phyloP scores from a whole-genome alignment of 2,113 vertebrate genomes.

The Setophaga petechia region DNA sequence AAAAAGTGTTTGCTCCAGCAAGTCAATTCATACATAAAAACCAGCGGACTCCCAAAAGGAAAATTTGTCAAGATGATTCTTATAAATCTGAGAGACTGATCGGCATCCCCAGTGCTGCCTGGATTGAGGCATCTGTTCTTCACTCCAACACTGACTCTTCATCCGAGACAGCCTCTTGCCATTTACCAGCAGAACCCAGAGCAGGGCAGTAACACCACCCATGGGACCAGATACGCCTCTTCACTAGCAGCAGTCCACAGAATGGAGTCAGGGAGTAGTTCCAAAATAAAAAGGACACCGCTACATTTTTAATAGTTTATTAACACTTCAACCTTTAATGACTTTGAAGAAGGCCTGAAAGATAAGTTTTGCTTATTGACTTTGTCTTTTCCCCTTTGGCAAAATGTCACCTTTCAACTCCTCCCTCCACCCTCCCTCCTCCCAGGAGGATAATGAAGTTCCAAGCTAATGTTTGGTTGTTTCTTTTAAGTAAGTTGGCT shows the following conservation, averaged over 20 bases:
- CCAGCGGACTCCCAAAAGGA: not conserved
- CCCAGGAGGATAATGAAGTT: not conserved
- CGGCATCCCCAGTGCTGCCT: not conserved
- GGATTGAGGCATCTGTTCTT: not conserved
- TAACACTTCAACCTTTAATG: slow-evolving; percentile 48
- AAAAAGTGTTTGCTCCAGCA: not conserved
- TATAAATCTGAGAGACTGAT: not conserved
- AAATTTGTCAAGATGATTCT: not conserved
- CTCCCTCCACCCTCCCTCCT: not conserved
- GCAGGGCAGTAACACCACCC: not conserved
- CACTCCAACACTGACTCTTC: not conserved
- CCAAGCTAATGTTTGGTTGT: slow-evolving; percentile 18
- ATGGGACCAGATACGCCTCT: not conserved
- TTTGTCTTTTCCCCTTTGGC: slow-evolving; percentile 20
- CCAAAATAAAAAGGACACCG: slow-evolving; percentile 41
- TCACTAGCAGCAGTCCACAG: not conserved
- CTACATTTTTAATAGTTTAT: slow-evolving; percentile 45
- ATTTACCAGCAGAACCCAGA: not conserved
- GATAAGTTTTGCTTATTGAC: slow-evolving; percentile 21
- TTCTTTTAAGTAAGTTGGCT: not conserved
- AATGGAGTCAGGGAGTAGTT: not conserved
- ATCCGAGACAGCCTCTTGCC: not conserved
- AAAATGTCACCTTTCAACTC: slow-evolving; percentile 18
- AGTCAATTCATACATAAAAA: not conserved
- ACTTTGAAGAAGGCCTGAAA: slow-evolving; percentile 49